Evolutionary conservation across 2,797 vertebrate genomes (phyloP), one percentile per base, ranked within the genome.

Genomic region (Cheirogaleus major): DNA sequence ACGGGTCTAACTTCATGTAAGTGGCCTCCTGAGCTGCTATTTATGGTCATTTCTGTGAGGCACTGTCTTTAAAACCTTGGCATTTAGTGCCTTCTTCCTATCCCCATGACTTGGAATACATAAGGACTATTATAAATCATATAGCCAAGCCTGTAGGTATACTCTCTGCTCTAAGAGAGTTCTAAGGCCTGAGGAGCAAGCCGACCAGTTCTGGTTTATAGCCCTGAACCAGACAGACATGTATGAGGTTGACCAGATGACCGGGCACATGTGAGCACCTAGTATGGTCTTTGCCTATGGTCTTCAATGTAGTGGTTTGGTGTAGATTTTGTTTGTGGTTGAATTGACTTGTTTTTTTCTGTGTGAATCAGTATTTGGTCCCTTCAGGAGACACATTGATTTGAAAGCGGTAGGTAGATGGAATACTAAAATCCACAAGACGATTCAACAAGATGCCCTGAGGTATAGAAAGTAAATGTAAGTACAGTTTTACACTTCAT

Each of bases 71-170:
- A 95, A 97, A 97, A 95, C 75, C 95, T 92, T 97, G 89, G 95
- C 96, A 95, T 95, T 97, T 96, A 97, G 96, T 96, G 90, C 65
- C 88, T 97, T 95, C 94, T 89, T 95, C 93, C 93, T 88, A 83
- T 81, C 97, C 97, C 82, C 84, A 89, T 97, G 98, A 98, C 98
- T 98, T 98, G 98, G 98, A 94, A 88, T 93, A 96, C 88, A 97
- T 97, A 95, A 96, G 97, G 96, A 94, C 69, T 11, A 85, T 82
- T 95, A 96, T 98, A 98, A 98, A 98, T 98, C 95, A 97, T 86
- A 82, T 17, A 95, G 73, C 86, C 7, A 76, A 95, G 78, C n/a
- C 93, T 96, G 45, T 7, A 69, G 93, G 67, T 95, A 95, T 15
- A 65, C 14, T 95, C 86, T 98, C 96, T 91, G 78, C 95, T 88